phyloP scores from a whole-genome alignment of 1,140 invertebrate genomes.

The Plutomurus gul region DNA sequence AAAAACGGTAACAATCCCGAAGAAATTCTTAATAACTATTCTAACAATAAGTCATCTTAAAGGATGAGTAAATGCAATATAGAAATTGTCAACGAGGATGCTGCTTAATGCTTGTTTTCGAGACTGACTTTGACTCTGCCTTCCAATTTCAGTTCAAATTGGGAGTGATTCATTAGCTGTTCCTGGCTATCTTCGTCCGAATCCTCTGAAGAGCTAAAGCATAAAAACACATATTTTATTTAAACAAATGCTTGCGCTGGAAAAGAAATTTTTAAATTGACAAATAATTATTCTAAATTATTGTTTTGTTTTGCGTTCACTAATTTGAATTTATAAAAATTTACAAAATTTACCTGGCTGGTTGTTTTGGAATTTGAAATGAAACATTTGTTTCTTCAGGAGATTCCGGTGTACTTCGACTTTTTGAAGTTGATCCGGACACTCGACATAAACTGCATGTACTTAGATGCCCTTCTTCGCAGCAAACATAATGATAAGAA shows the following conservation, averaged over 20 bases:
- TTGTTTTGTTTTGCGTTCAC: background rate
- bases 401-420: background rate
- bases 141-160: constrained; percentile 52
- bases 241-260: too few relatives aligned
- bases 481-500: constrained; percentile 54
- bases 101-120: background rate
- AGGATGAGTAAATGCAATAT: too few relatives aligned
- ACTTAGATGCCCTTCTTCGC: constrained; percentile 45
- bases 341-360: background rate
- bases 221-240: too few relatives aligned
- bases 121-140: constrained; percentile 22
- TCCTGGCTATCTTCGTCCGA: constrained; percentile 14
- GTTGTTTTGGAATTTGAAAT: constrained; percentile 26
- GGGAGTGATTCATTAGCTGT: constrained; percentile 42
- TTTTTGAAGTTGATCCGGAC: background rate
- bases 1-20: too few relatives aligned
- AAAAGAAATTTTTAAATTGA: too few relatives aligned
- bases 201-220: background rate
- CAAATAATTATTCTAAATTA: background rate
- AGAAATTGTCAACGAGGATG: too few relatives aligned
- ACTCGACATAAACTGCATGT: constrained; percentile 50
- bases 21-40: too few relatives aligned
- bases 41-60: too few relatives aligned
- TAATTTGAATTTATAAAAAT: too few relatives aligned
- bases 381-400: constrained; percentile 31